Base-by-base conservation (phyloP, 2,113 vertebrate genomes). In the Embiotoca jacksoni region DNA sequence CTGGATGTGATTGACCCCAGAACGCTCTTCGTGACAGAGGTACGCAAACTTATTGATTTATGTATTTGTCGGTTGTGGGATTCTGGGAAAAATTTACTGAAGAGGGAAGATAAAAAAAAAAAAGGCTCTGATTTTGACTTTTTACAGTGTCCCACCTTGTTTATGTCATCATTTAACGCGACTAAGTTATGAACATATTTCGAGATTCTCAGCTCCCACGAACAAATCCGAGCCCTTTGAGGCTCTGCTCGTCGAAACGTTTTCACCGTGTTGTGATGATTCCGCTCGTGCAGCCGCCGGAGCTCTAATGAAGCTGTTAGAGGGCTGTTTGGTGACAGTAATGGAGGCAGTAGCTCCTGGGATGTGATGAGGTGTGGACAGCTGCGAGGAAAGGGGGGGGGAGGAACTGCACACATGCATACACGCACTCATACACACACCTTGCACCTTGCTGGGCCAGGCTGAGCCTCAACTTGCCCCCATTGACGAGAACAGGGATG, bases 1-100 rank as follows among this genome's bases (percentile, higher is more conserved):
- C 63, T 98, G 95, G 96, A 99, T 85, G 96, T 99, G 92, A 97
- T 98, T 0, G 97, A 99, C 85, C 98, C 97, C 0, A 95, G 96
- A 37, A 98, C 96, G 0, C 96, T 98, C 55, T 96, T 98, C 58
- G 96, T 97, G 60, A 95, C 96, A 0, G 95, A 98, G 97, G 97
- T 98, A 95, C 88, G 65, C 49, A 56, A 5, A 57, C 9, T 1
- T 9, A 0, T 36, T 14, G 3, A 65, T 46, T 47, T 4, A 37
- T 41, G 15, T 13, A 5, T 5, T 4, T 3, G 49, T 50, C 49
- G 7, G 46, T 6, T 41, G 39, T 41, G 39, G 6, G 39, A 41
- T 8, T 37, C 37, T 37, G 37, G 1, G 23, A 23, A 23, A 23
- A 23, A 23, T 23, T 23, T 23, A 23, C 23, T 23, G 23, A 23